Conservation (phyloP, 2,113 vertebrate genomes). For the Chaenogobius annularis region DNA sequence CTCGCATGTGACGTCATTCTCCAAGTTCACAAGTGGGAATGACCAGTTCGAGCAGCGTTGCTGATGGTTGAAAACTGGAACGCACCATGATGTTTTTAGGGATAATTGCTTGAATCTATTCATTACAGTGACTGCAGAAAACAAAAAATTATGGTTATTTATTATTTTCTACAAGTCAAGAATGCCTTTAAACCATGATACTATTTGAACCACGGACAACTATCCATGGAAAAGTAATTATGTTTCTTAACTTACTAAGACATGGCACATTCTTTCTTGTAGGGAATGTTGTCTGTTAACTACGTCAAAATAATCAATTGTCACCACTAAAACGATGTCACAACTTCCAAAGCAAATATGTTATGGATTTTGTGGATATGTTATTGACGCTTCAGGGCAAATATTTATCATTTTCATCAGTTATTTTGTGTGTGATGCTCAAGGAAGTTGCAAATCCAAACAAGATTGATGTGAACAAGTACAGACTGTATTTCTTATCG, state of each 20-base stretch:
- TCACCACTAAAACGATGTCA: conserved; percentile 5
- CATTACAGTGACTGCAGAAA: not conserved
- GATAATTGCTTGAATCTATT: not conserved
- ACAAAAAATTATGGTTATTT: not conserved
- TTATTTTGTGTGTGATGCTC: conserved; percentile 5
- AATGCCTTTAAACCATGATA: not conserved
- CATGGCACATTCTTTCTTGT: no score
- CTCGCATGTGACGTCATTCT: no score
- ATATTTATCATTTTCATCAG: not conserved
- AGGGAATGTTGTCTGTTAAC: no score
- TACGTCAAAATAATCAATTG: conserved; percentile 8
- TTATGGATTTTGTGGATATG: not conserved
- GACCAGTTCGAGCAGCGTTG: no score
- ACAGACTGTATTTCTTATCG: not conserved
- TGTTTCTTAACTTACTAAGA: not conserved
- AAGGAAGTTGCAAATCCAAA: not conserved
- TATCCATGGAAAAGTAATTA: conserved; percentile 1
- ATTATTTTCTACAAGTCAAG: not conserved
- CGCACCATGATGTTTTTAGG: not conserved
- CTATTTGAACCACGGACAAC: not conserved
- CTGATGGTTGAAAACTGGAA: no score
- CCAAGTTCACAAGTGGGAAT: no score
- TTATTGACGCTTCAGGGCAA: not conserved
- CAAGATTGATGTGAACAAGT: not conserved
- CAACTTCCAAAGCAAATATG: conserved; percentile 4